Conservation (phyloP, 2,113 vertebrate species). For the Thalassoma bifasciatum region DNA sequence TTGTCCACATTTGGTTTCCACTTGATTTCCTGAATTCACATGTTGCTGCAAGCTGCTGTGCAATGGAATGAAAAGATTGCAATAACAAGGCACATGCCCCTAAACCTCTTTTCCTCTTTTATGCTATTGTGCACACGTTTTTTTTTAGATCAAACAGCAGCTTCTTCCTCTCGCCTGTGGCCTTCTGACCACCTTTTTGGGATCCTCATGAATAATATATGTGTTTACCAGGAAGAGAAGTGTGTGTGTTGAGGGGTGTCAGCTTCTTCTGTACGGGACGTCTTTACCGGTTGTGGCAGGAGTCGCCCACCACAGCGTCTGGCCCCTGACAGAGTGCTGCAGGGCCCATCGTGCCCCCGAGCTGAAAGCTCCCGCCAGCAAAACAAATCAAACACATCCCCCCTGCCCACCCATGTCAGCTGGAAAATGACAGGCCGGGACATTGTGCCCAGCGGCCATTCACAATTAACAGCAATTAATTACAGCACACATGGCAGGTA, state of each 20-base stretch:
- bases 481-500: constrained; percentile 60
- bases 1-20: constrained; percentile 28
- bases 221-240: constrained; percentile 59
- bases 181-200: constrained; percentile 64
- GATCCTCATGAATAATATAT: constrained; percentile 75
- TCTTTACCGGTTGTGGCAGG: constrained; percentile 73
- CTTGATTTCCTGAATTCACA: constrained; percentile 24
- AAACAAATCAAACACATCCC: constrained; percentile 76
- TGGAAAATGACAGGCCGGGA: constrained; percentile 77
- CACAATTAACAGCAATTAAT: constrained; percentile 83
- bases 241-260: constrained; percentile 51
- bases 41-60: constrained; percentile 55
- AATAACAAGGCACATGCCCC: constrained; percentile 47
- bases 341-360: constrained; percentile 76
- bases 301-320: constrained; percentile 68
- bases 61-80: constrained; percentile 43
- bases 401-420: constrained; percentile 52
- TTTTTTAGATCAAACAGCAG: constrained; percentile 55
- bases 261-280: constrained; percentile 60
- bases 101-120: constrained; percentile 40
- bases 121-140: constrained; percentile 14
- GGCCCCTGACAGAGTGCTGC: constrained; percentile 77
- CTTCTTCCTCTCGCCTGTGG: constrained; percentile 60
- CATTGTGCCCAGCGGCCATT: constrained; percentile 80
- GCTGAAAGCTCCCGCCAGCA: constrained; percentile 69